Evolutionary conservation across 2,888 invertebrate genomes (phyloP).

Genomic region (Lepidocyrtoides sp.): DNA sequence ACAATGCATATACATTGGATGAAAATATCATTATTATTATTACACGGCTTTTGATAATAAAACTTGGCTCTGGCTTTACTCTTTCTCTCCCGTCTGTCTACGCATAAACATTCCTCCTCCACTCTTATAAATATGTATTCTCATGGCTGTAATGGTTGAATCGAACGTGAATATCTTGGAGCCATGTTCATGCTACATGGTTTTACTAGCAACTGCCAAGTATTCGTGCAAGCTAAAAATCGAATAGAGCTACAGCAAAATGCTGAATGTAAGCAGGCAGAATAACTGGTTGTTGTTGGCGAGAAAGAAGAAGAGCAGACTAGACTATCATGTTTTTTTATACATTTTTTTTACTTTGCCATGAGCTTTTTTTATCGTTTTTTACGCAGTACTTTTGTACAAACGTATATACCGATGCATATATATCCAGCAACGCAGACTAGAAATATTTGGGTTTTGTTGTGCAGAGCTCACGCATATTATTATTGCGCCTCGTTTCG

Average conservation of each 20-base stretch:
- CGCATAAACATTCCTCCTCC: slow-evolving; percentile 62
- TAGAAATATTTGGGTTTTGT: not conserved
- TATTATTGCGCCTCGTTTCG: slow-evolving; percentile 60
- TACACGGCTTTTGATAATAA: slow-evolving; percentile 30
- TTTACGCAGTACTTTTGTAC: too few relatives aligned
- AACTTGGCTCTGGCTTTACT: slow-evolving; percentile 42
- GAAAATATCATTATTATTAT: slow-evolving; percentile 32
- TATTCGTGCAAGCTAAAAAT: not conserved
- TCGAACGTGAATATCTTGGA: slow-evolving; percentile 50
- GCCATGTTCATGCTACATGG: slow-evolving; percentile 2
- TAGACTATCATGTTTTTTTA: slow-evolving; percentile 35
- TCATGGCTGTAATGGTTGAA: not conserved
- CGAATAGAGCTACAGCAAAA: not conserved
- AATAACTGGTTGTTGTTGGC: not conserved
- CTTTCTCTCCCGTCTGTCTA: slow-evolving; percentile 13
- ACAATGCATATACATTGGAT: too few relatives aligned
- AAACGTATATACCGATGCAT: not conserved
- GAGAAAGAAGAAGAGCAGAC: slow-evolving; percentile 22
- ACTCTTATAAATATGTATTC: slow-evolving; percentile 57
- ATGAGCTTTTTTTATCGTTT: slow-evolving; percentile 20
- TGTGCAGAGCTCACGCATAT: slow-evolving; percentile 62
- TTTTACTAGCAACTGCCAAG: slow-evolving; percentile 24
- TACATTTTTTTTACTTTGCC: not conserved
- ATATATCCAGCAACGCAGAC: not conserved
- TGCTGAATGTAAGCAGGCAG: not conserved